phyloP scores from a whole-genome alignment of 2,888 invertebrate species.

The Agrochola lychnidis region DNA sequence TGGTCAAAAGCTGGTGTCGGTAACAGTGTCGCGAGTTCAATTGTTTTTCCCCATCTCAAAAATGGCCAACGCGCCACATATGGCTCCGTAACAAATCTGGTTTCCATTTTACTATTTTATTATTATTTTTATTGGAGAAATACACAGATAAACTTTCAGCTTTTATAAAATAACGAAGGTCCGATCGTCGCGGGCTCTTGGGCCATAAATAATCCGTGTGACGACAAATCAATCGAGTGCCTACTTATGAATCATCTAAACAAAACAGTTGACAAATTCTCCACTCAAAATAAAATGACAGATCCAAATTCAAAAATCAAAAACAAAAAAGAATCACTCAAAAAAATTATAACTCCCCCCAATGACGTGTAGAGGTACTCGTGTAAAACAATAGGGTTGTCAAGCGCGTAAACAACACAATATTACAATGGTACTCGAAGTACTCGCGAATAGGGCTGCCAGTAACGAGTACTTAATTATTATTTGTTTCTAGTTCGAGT shows the following conservation, averaged over 20 bases:
- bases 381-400: slow-evolving; percentile 80
- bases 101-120: not conserved
- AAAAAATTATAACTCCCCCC: slow-evolving; percentile 72
- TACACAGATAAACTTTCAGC: too few relatives aligned
- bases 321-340: slow-evolving; percentile 69
- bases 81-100: not conserved
- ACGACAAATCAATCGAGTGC: not conserved
- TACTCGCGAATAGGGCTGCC: slow-evolving; percentile 64
- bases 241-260: not conserved
- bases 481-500: slow-evolving; percentile 68
- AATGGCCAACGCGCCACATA: too few relatives aligned
- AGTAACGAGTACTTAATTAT: slow-evolving; percentile 71
- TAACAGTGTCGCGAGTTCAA: too few relatives aligned
- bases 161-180: too few relatives aligned
- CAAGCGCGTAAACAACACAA: slow-evolving; percentile 78
- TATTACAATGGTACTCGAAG: slow-evolving; percentile 76
- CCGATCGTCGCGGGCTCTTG: too few relatives aligned
- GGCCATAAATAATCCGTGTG: not conserved
- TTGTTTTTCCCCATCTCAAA: too few relatives aligned
- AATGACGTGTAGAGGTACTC: slow-evolving; percentile 76
- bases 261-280: slow-evolving; percentile 16
- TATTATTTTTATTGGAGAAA: too few relatives aligned
- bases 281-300: slow-evolving; percentile 25
- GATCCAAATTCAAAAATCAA: slow-evolving; percentile 53
- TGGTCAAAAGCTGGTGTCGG: too few relatives aligned